Evolutionary conservation across 2,888 invertebrate genomes (phyloP), one percentile per base, ranked within the genome.

Genomic region (Argynnis bischoffii): DNA sequence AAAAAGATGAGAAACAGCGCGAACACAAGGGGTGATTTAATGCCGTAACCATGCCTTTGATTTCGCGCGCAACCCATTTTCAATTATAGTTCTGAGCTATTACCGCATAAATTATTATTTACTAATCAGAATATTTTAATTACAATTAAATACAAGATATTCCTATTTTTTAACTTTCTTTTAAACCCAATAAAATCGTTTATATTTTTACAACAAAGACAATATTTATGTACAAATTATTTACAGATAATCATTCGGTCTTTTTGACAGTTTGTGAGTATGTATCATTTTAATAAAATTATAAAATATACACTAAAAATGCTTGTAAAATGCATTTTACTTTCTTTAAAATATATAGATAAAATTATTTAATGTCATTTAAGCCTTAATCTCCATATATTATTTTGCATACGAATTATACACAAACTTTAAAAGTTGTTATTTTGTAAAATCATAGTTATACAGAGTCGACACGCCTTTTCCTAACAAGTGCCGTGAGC

Each of bases 401-500:
- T 1, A 35, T 6, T 15, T n/a, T 50, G n/a, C n/a, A n/a, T n/a
- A 15, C 6, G 8, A 48, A 31, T 41, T 50, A 50, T n/a, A 41
- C 8, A n/a, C n/a, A 13, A n/a, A 14, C 50, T 64, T 47, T 54
- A 56, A 69, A 50, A 11, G 31, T 47, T 54, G 41, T 55, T 69
- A 55, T 71, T 67, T 80, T 81, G 78, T 81, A 82, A 71, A 73
- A 71, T 81, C 78, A 78, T 82, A 82, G 81, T 88, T 87, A 87
- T 89, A 86, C 81, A 82, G 81, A 86, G 85, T 86, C 84, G 92
- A 91, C 93, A 91, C 92, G 93, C 93, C 92, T 93, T 92, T 92
- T 89, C 89, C 89, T 92, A 91, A 92, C 90, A 91, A 92, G 89
- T 90, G 89, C 76, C 78, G 79, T 76, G 78, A 78, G 78, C 86